phyloP scores from a whole-genome alignment of 2,113 vertebrate genomes.

The Myotis yumanensis region DNA sequence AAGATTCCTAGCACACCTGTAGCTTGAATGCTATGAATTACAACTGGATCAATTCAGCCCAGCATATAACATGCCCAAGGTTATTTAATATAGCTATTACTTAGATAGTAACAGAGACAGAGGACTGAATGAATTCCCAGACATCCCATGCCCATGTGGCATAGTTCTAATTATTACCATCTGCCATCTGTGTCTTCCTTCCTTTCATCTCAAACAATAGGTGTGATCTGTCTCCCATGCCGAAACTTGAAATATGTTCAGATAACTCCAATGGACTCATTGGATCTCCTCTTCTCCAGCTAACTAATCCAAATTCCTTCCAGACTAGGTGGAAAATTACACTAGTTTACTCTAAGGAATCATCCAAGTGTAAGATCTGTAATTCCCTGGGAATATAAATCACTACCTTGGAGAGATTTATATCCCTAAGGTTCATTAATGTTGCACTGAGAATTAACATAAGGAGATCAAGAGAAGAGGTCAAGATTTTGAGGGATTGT shows the following conservation, averaged over 20 bases:
- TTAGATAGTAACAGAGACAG: not conserved
- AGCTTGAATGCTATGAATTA: not conserved
- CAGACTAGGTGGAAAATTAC: not conserved
- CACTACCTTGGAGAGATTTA: not conserved
- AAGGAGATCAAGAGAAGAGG: not conserved
- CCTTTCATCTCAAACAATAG: not conserved
- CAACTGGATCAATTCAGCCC: not conserved
- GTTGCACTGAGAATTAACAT: not conserved
- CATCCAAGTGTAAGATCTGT: not conserved
- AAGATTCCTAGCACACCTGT: not conserved
- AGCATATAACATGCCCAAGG: accelerated
- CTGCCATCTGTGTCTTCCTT: not conserved
- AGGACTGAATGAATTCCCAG: not conserved
- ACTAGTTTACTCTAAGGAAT: not conserved
- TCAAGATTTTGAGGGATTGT: not conserved
- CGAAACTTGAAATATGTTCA: not conserved
- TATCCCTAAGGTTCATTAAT: not conserved
- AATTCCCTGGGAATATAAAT: not conserved
- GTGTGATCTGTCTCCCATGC: not conserved
- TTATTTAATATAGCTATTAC: not conserved
- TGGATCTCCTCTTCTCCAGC: not conserved
- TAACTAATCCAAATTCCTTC: not conserved
- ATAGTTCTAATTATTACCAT: not conserved
- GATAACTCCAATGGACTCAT: not conserved
- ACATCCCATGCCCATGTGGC: not conserved